Evolutionary conservation across 2,113 vertebrate genomes (phyloP), one percentile per base, ranked within the genome.

Genomic region (Thalassarche chlororhynchos): DNA sequence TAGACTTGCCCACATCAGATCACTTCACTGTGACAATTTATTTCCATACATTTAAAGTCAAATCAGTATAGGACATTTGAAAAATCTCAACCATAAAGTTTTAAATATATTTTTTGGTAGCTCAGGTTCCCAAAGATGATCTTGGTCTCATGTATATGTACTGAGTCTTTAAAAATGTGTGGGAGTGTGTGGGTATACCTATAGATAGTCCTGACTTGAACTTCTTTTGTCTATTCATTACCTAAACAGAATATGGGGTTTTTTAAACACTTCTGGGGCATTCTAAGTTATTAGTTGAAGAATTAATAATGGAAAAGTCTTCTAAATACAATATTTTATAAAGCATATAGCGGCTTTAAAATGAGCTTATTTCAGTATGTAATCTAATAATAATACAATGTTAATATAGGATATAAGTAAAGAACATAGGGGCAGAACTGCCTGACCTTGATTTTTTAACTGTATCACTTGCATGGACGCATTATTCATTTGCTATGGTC

Each of bases 401-500:
- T 82, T 91, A 77, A 46, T 85, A 58, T n/a, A 71, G 62, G 25
- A 40, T 89, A 32, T 57, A 62, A 87, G 38, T 80, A 66, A 90
- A 93, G 87, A 77, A 47, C 70, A 8, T 38, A 47, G 19, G 79
- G 68, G 31, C 79, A 91, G 40, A 84, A 40, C 54, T 81, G 47
- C 47, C 36, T 85, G 94, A 97, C 69, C 72, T 84, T 96, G 87
- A 70, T 87, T 96, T 96, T 98, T 95, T 84, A 90, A 94, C 92
- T 97, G 95, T 89, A 71, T 95, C 81, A 19, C 64, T 98, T 98
- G 74, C 89, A 74, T 54, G 93, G 81, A 28, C 32, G 24, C 87
- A 62, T 87, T 93, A 90, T 89, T 97, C 85, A 96, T 97, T 96
- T 93, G 95, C 98, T 89, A 95, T 96, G 90, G 95, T 97, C 64